These are phyloP conservation scores for Trimorus sp. DNA, from an alignment of 2,888 invertebrate genomes.

Conservation along the genomic window DNA sequence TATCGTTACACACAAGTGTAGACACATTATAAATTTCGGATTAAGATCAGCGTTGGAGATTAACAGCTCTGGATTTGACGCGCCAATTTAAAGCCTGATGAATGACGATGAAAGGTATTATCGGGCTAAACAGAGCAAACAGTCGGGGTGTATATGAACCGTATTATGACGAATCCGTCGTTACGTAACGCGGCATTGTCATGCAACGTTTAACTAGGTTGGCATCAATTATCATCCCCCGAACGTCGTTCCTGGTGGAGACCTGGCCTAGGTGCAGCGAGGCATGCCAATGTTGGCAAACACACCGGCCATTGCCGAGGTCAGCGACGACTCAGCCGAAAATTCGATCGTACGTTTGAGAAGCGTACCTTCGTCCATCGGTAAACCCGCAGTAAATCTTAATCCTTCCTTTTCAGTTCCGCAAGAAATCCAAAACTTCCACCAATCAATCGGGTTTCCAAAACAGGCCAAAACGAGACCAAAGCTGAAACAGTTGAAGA, in stretches of 20 bases:
- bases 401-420: neutral
- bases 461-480: too few species aligned
- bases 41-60: slow-evolving; percentile 13
- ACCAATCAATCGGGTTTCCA: too few species aligned
- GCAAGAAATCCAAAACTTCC: neutral
- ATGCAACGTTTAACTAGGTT: slow-evolving; percentile 78
- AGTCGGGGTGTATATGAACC: slow-evolving; percentile 42
- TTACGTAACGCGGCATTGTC: slow-evolving; percentile 43
- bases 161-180: slow-evolving; percentile 44
- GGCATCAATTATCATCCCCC: slow-evolving; percentile 79
- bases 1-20: too few species aligned
- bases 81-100: slow-evolving; percentile 20
- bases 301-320: slow-evolving; percentile 84
- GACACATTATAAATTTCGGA: neutral
- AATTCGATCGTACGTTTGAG: slow-evolving; percentile 86
- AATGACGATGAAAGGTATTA: slow-evolving; percentile 47
- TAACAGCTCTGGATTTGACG: slow-evolving; percentile 18
- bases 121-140: slow-evolving; percentile 42
- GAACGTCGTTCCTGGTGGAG: slow-evolving; percentile 80
- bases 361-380: slow-evolving; percentile 86
- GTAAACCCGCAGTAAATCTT: slow-evolving; percentile 81
- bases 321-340: slow-evolving; percentile 86
- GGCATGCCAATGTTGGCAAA: slow-evolving; percentile 83
- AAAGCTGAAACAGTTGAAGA: too few species aligned
- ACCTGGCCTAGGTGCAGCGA: slow-evolving; percentile 84